Evolutionary conservation across 53 echinoderm and acorn worm genomes (phyloP), one percentile per base, ranked within the genome.

Genomic region (Arbacia lixula): DNA sequence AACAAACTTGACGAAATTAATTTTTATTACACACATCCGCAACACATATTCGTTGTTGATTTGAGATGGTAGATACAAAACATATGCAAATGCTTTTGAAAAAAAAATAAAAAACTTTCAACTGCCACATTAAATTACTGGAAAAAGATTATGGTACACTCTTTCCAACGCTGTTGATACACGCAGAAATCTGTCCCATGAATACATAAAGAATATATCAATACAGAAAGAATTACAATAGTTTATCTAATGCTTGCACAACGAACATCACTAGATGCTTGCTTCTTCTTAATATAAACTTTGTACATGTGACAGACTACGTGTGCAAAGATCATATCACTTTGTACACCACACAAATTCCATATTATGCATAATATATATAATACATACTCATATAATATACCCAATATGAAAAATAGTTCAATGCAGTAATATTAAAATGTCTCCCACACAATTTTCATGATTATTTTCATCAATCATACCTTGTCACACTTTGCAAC

Each of bases 351-450:
- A 54, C 58, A 77, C 40, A 74, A 20, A 60, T 58, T 58, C 30
- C 77, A 22, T 58, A 77, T 77, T 56, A n/a, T n/a, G 4, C 77
- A 77, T 77, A 57, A 77, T 77, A 77, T 58, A 77, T 43, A 77
- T 58, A 57, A 41, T 41, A 77, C 77, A 77, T 37, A 74, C 46
- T 57, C 77, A 77, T 77, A 77, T 60, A 77, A 58, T 77, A 77
- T 77, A 77, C 77, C 77, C 56, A 77, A 58, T 77, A 77, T 77
- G 77, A 77, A 77, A 77, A 57, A 77, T 77, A 57, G 38, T 36
- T 77, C 29, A 30, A 77, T 58, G 58, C 60, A 57, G 22, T 32
- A 54, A 75, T 74, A 24, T 35, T 74, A 35, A 34, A 58, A 77
- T 37, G 28, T 39, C 6, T 31, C 74, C 34, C 53, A 34, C 32